Evolutionary conservation across 2,888 invertebrate genomes (phyloP).

Genomic region (Lysandra bellargus): DNA sequence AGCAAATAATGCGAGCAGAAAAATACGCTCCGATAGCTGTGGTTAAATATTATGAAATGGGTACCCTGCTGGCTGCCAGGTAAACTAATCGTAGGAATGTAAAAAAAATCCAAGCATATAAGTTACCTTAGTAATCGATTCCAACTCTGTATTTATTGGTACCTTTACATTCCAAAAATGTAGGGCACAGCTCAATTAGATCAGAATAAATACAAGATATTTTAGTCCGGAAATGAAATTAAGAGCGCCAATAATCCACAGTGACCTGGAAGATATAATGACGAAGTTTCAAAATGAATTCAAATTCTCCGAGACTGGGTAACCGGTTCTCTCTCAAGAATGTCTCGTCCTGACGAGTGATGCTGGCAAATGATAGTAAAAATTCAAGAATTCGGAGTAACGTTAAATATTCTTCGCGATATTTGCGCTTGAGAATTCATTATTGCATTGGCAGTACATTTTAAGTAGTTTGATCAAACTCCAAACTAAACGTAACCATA

Average conservation of each 20-base stretch:
- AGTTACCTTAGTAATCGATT: not conserved
- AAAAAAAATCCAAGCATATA: not conserved
- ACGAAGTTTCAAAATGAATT: slow-evolving; percentile 7
- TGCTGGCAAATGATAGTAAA: not conserved
- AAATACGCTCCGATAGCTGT: not conserved
- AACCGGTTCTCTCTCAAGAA: slow-evolving; percentile 2
- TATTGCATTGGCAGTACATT: not conserved
- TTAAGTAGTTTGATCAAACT: not conserved
- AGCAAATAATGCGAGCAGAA: slow-evolving; percentile 10
- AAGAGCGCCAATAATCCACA: not conserved
- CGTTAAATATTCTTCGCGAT: not conserved
- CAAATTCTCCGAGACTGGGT: not conserved
- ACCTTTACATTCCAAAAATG: not conserved
- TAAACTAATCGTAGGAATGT: not conserved
- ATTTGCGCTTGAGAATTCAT: not conserved
- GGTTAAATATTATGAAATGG: not conserved
- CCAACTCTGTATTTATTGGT: not conserved
- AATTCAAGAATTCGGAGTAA: not conserved
- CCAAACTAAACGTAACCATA: not conserved
- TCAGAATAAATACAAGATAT: not conserved
- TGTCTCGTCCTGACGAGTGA: slow-evolving; percentile 10
- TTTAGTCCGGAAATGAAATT: not conserved
- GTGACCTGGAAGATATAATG: not conserved
- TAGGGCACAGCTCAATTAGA: not conserved
- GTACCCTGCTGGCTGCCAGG: not conserved